Conservation (phyloP, 2,888 invertebrate genomes). For the Stegana nigrithorax region DNA sequence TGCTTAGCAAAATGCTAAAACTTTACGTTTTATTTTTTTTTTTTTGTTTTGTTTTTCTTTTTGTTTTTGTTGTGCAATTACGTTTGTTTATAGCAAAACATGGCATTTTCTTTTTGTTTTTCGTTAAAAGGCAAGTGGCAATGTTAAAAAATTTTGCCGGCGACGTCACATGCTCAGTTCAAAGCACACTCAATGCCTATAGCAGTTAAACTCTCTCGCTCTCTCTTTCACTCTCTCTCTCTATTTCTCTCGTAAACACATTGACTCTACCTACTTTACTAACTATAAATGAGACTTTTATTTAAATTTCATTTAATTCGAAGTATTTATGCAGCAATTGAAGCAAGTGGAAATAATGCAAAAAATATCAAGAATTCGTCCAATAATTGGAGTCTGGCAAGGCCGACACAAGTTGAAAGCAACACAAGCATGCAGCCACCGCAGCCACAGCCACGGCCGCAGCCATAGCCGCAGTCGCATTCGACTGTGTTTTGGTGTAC, state of each 20-base stretch:
- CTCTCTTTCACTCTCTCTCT: conserved; percentile 33
- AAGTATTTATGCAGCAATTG: conserved; percentile 3
- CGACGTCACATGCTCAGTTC: conserved; percentile 9
- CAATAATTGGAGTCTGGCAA: conserved; percentile 65
- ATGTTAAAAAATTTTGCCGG: background rate
- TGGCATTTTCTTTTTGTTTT: too few relatives aligned
- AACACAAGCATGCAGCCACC: background rate
- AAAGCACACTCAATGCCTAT: conserved; percentile 18
- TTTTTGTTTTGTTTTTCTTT: conserved; percentile 18
- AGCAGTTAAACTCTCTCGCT: conserved; percentile 20
- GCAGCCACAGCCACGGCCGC: background rate
- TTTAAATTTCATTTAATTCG: too few relatives aligned
- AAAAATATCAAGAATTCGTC: conserved; percentile 68
- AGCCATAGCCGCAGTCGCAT: background rate
- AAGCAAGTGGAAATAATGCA: conserved; percentile 59
- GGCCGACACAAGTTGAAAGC: conserved; percentile 29
- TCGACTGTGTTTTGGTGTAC: conserved; percentile 21
- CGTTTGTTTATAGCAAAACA: too few relatives aligned
- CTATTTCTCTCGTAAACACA: conserved; percentile 3
- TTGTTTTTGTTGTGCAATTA: conserved; percentile 16
- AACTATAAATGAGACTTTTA: background rate
- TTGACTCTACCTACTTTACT: conserved; percentile 1
- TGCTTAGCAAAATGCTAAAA: too few relatives aligned
- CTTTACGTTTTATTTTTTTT: background rate
- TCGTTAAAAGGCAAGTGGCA: background rate